Conservation (phyloP, 2,113 vertebrate genomes). For the Gambusia affinis region DNA sequence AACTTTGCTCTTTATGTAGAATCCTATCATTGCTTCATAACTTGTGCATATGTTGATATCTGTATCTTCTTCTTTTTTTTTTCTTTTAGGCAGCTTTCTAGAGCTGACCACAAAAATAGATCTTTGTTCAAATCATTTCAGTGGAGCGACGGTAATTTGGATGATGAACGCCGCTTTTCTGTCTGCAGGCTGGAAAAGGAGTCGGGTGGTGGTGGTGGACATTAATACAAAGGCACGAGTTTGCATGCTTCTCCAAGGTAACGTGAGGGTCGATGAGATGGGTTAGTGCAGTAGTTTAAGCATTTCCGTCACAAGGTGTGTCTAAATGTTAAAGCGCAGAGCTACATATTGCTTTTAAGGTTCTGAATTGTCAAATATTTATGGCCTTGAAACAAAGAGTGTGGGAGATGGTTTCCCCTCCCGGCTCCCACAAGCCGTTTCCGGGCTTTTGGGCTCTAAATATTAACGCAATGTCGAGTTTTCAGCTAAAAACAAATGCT, state of each 20-base stretch:
- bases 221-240: constrained; percentile 66
- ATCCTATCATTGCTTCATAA: constrained; percentile 76
- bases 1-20: constrained; percentile 44
- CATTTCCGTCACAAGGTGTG: constrained; percentile 4
- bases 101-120: constrained; percentile 87
- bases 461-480: not conserved
- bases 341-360: constrained; percentile 59
- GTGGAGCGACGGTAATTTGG: constrained; percentile 62
- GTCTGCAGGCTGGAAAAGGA: constrained; percentile 33
- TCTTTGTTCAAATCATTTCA: constrained; percentile 61
- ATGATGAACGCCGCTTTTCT: constrained; percentile 27
- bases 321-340: constrained; percentile 36
- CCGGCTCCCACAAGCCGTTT: not conserved
- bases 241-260: constrained; percentile 64
- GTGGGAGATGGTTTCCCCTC: not conserved
- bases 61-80: constrained; percentile 9
- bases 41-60: constrained; percentile 55
- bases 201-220: not conserved
- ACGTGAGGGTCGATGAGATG: constrained; percentile 20
- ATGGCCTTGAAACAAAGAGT: not conserved
- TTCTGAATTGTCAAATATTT: constrained; percentile 16
- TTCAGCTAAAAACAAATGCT: not conserved
- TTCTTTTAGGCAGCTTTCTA: constrained; percentile 76
- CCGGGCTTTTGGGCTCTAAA: not conserved
- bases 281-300: constrained; percentile 23